These are phyloP conservation scores for Campoplex capitator DNA, from an alignment of 2,888 invertebrate species.

Conservation along the genomic window DNA sequence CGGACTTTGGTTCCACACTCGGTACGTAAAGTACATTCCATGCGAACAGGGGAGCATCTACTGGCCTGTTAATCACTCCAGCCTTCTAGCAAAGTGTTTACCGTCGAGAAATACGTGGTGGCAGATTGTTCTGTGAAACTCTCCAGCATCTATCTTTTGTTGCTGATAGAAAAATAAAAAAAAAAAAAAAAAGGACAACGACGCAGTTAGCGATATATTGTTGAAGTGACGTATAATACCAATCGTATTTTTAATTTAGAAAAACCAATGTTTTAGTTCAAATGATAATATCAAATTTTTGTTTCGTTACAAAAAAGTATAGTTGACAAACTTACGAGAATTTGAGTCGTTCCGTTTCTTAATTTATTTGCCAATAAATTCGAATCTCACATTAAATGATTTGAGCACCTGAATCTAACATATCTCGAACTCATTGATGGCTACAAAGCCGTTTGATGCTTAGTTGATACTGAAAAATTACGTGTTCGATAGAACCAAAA, in stretches of 20 bases:
- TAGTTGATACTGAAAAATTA: too few relatives aligned
- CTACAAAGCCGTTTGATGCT: too few relatives aligned
- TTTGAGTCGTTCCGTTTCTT: too few relatives aligned
- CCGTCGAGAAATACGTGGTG: conserved; percentile 72
- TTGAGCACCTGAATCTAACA: background rate
- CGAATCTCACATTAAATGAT: background rate
- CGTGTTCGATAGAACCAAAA: too few relatives aligned
- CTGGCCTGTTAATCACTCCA: conserved; percentile 75
- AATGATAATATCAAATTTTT: background rate
- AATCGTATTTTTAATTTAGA: too few relatives aligned
- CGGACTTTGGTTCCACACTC: conserved; percentile 23
- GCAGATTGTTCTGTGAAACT: conserved; percentile 54
- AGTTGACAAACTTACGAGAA: background rate
- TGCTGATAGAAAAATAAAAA: conserved; percentile 39
- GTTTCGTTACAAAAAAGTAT: background rate
- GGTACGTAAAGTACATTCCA: conserved; percentile 4
- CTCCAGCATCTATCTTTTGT: conserved; percentile 54
- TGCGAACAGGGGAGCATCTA: conserved; percentile 17
- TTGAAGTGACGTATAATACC: background rate
- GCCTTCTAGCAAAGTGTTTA: conserved; percentile 74
- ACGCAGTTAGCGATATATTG: background rate
- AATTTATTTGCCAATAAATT: background rate
- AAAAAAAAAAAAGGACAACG: background rate
- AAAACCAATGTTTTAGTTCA: too few relatives aligned
- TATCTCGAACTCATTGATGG: too few relatives aligned